phyloP scores from a whole-genome alignment of 2,797 vertebrate species.

The Malacoctenus gilli region DNA sequence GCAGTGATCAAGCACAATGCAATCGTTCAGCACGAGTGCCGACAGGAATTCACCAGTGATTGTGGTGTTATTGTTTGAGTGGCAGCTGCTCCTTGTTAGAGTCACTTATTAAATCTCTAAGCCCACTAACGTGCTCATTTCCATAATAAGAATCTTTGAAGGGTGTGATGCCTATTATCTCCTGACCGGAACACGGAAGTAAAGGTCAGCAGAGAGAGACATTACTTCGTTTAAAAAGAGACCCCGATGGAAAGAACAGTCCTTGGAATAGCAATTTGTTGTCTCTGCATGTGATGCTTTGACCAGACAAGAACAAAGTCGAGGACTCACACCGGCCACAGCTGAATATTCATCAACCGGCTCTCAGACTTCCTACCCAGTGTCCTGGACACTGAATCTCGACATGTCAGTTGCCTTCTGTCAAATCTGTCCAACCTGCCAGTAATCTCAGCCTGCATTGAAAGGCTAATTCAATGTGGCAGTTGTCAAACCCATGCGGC shows the following conservation, averaged over 20 bases:
- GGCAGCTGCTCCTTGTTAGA: slow-evolving; percentile 66
- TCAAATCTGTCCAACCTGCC: slow-evolving; percentile 67
- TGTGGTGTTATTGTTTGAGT: slow-evolving; percentile 41
- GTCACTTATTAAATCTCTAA: slow-evolving; percentile 59
- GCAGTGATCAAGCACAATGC: neutral
- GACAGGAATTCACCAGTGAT: slow-evolving; percentile 24
- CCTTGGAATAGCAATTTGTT: slow-evolving; percentile 52
- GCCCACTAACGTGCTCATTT: slow-evolving; percentile 57
- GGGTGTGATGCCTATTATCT: slow-evolving; percentile 50
- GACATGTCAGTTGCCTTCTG: slow-evolving; percentile 67
- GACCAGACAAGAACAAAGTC: slow-evolving; percentile 23
- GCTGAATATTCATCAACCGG: slow-evolving; percentile 61
- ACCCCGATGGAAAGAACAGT: slow-evolving; percentile 22
- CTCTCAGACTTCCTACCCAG: slow-evolving; percentile 48
- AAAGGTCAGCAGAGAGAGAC: slow-evolving; percentile 60
- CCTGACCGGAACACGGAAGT: slow-evolving; percentile 39
- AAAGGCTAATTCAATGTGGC: slow-evolving; percentile 63
- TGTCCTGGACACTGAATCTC: slow-evolving; percentile 39
- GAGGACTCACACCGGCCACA: slow-evolving; percentile 13
- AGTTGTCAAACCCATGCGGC: slow-evolving; percentile 62
- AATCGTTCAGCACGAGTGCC: slow-evolving; percentile 3
- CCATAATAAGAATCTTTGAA: slow-evolving; percentile 62
- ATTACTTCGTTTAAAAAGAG: slow-evolving; percentile 43
- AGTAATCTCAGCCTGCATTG: slow-evolving; percentile 50
- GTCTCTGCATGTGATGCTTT: slow-evolving; percentile 38